phyloP scores from a whole-genome alignment of 2,113 vertebrate species.

The Marmota flaviventris region DNA sequence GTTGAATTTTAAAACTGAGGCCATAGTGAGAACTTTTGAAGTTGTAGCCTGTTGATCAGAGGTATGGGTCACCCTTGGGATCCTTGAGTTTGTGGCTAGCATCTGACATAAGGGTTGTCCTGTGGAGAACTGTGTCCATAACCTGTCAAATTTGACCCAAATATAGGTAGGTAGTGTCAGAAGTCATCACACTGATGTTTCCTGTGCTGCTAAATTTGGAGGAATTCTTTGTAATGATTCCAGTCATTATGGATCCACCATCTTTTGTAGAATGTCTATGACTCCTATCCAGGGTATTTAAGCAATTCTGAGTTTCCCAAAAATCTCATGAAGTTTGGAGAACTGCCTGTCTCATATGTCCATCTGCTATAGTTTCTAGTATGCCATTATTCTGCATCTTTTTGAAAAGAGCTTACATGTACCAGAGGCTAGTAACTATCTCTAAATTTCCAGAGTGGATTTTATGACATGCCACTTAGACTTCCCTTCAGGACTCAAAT shows the following conservation, averaged over 20 bases:
- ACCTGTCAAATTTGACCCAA: not conserved
- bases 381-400: not conserved
- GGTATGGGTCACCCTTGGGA: not conserved
- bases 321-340: not conserved
- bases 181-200: not conserved
- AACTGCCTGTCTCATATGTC: not conserved
- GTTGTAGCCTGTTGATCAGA: not conserved
- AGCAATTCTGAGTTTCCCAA: not conserved
- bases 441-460: not conserved
- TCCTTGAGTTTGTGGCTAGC: not conserved
- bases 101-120: not conserved
- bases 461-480: not conserved
- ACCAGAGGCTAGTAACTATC: not conserved
- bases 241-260: not conserved
- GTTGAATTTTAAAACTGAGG: not conserved
- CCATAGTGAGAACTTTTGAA: not conserved
- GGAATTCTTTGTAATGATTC: not conserved
- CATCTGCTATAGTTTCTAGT: not conserved
- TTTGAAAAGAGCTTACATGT: not conserved
- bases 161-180: not conserved
- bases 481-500: not conserved
- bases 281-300: not conserved
- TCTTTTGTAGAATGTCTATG: not conserved
- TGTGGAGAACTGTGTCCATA: not conserved
- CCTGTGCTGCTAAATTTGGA: not conserved